Evolutionary conservation across 64 coral and sea anemone genomes (phyloP).

Genomic region (Acropora yongei): DNA sequence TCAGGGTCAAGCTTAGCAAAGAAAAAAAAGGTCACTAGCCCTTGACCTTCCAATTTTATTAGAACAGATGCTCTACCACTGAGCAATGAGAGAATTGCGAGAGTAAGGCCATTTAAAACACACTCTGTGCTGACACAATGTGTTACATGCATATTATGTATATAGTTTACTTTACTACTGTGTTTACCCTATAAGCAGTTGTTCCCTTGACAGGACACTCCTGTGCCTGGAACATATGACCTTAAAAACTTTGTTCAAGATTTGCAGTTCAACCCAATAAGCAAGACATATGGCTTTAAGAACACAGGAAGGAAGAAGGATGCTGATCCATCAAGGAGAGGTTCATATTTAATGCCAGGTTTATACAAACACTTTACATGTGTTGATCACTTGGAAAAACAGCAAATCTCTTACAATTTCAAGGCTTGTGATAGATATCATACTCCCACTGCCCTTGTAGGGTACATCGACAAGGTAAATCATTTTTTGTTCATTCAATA

Average conservation of each 20-base stretch:
- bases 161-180: no score
- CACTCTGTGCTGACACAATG: no score
- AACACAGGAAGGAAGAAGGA: slow-evolving; percentile 92
- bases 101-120: no score
- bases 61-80: no score
- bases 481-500: neutral
- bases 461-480: slow-evolving; percentile 91
- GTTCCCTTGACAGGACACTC: slow-evolving; percentile 71
- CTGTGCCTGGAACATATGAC: slow-evolving; percentile 91
- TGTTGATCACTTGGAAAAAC: slow-evolving; percentile 78
- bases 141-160: no score
- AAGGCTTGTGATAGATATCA: slow-evolving; percentile 92
- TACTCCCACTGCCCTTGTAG: slow-evolving; percentile 82
- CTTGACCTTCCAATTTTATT: no score
- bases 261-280: slow-evolving; percentile 70
- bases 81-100: no score
- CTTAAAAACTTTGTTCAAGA: slow-evolving; percentile 91
- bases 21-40: no score
- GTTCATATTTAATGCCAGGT: slow-evolving; percentile 82
- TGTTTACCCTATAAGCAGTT: neutral
- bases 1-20: no score
- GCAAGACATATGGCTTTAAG: slow-evolving; percentile 88
- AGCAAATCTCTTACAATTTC: slow-evolving; percentile 80
- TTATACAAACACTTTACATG: slow-evolving; percentile 87
- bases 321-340: slow-evolving; percentile 89